phyloP scores from a whole-genome alignment of 2,113 vertebrate species.

The Paradisaea rubra region DNA sequence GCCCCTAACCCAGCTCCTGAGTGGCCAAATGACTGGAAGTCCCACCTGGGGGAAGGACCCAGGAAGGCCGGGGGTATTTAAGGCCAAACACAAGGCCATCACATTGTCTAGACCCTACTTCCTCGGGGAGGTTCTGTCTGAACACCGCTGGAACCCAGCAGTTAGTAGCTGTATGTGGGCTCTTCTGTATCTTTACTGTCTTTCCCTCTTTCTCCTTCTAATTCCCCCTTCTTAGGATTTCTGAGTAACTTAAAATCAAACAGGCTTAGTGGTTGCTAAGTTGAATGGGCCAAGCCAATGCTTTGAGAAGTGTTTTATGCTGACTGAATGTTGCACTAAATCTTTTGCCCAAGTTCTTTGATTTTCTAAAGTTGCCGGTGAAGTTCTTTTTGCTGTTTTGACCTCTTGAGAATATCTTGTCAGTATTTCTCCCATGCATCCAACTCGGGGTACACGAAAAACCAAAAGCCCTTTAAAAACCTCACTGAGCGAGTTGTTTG shows the following conservation, averaged over 20 bases:
- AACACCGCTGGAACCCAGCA: background rate
- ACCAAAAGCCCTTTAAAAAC: background rate
- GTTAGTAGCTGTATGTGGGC: too few species aligned
- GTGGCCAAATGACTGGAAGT: background rate
- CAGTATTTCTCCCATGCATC: accelerated
- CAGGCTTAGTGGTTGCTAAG: too few species aligned
- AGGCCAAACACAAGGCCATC: accelerated
- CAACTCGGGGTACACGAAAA: accelerated
- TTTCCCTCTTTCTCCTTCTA: background rate
- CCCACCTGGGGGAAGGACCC: background rate
- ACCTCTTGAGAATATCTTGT: background rate
- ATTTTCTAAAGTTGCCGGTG: background rate
- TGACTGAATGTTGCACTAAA: background rate
- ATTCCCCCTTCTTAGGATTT: background rate
- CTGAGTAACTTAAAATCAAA: background rate
- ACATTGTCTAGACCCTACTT: background rate
- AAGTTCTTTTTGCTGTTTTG: background rate
- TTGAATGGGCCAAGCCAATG: background rate
- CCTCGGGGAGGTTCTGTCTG: too few species aligned
- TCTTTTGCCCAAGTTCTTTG: background rate
- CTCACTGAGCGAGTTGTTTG: accelerated
- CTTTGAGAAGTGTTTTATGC: background rate
- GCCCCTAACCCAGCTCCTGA: background rate
- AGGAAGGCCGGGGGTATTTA: background rate
- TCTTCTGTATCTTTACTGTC: background rate